Evolutionary conservation across 2,113 vertebrate species (phyloP).

Genomic region (Sorex fumeus): DNA sequence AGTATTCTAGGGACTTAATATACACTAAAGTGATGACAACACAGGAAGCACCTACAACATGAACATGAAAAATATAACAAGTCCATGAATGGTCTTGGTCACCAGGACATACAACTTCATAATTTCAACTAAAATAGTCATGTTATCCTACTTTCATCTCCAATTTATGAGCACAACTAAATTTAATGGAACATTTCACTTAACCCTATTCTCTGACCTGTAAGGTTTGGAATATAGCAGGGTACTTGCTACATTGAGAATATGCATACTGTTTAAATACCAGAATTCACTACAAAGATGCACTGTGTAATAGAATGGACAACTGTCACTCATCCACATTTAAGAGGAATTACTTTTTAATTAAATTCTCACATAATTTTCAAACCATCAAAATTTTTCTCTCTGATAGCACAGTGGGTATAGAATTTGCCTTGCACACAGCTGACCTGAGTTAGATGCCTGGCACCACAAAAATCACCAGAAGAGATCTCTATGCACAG

Average conservation of each 20-base stretch:
- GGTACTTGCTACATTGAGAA: neutral
- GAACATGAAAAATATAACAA: neutral
- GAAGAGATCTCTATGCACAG: too few relatives aligned
- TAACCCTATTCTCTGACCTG: neutral
- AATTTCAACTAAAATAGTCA: neutral
- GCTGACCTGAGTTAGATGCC: too few relatives aligned
- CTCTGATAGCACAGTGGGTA: too few relatives aligned
- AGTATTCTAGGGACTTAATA: neutral
- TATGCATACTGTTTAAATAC: neutral
- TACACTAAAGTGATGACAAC: neutral
- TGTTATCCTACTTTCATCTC: neutral
- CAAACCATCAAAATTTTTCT: neutral
- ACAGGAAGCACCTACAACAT: neutral
- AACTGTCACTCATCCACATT: neutral
- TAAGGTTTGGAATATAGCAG: neutral
- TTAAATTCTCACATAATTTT: neutral
- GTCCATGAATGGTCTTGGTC: too few relatives aligned
- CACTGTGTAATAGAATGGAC: neutral
- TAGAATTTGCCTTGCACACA: too few relatives aligned
- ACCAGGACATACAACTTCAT: neutral
- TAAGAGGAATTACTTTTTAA: neutral
- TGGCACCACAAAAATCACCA: too few relatives aligned
- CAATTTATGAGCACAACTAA: neutral
- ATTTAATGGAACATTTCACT: neutral
- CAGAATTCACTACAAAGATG: conserved; percentile 14